Evolutionary conservation across 2,888 invertebrate species (phyloP), one percentile per base, ranked within the genome.

Genomic region (Ectemnius cavifrons): DNA sequence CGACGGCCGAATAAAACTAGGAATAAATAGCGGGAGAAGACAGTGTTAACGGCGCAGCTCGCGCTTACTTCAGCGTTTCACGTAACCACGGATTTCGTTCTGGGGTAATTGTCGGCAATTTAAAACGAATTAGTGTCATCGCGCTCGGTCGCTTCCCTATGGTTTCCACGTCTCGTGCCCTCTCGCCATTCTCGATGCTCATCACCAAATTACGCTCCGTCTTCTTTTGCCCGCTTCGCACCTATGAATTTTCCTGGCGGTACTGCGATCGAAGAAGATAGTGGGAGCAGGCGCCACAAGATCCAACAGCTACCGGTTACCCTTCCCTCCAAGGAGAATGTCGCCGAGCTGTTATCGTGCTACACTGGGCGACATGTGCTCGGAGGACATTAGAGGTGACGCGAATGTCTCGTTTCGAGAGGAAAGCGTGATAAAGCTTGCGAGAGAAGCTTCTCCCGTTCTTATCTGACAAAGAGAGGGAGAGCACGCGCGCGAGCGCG

Each of bases 371-470:
- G 37, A 37, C 11, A 11, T 37, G 37, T 37, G 37, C 37, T 6
- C 1, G 37, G 37, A 37, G 37, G 72, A 73, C 77, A 81, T 81
- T 81, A 81, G 37, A 37, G 47, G 65, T 65, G 58, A 66, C 46
- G 61, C 57, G 60, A 71, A 64, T 75, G 76, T 72, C 73, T 76
- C 67, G 58, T 61, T 74, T 61, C 63, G 60, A 37, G 79, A 68
- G 65, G 82, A 82, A 80, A 83, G 72, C 75, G 79, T 82, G 80
- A 80, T 84, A 84, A 85, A 85, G 80, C 75, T 79, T 79, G 77
- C 77, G 76, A 56, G 68, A 63, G 71, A 70, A 1, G 0, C 37
- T 6, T 11, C 8, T 37, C 0, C 37, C 8, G 37, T 37, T 76
- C 83, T 82, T 83, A 81, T 82, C 80, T 37, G 8, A 8, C 37